A percentile compares a stretch with the other conserved stretches of the same genome.
These are phyloP conservation scores for Omphaloscelis lunosa DNA, from an alignment of 2,888 invertebrate genomes.

Conservation along the genomic window DNA sequence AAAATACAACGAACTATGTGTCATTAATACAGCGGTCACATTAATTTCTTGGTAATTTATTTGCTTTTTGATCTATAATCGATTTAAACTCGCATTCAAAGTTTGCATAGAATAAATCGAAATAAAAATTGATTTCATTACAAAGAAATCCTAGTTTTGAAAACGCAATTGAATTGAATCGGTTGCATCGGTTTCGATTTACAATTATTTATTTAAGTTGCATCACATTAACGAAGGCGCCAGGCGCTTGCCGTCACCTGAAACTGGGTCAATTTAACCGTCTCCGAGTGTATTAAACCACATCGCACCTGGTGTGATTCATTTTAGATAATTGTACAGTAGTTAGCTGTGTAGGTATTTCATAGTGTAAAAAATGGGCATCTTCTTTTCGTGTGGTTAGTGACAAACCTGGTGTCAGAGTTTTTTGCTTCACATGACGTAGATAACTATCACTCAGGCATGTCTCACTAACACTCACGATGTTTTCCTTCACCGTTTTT, in stretches of 20 bases:
- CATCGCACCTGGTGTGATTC: constrained; percentile 33
- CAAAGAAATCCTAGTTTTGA: constrained; percentile 2
- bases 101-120: not conserved
- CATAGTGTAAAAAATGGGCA: too few relatives aligned
- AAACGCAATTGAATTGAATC: constrained; percentile 28
- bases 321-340: constrained; percentile 25
- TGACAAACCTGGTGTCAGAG: too few relatives aligned
- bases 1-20: not conserved
- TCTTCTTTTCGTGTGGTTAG: too few relatives aligned
- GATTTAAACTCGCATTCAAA: not conserved
- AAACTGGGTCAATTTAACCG: constrained; percentile 53
- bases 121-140: constrained; percentile 17
- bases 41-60: constrained; percentile 9
- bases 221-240: constrained; percentile 33
- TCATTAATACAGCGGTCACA: not conserved
- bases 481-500: too few relatives aligned
- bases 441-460: too few relatives aligned
- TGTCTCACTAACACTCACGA: too few relatives aligned
- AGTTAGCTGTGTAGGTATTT: not conserved
- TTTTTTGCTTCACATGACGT: too few relatives aligned
- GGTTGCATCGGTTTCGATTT: constrained; percentile 22
- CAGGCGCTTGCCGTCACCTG: constrained; percentile 17
- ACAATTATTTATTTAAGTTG: constrained; percentile 31
- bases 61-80: not conserved
- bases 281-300: constrained; percentile 38